A percentile compares a stretch with the other conserved stretches of the same genome.
Conservation (phyloP, 2,888 invertebrate genomes). For the Torymus tubicola region DNA sequence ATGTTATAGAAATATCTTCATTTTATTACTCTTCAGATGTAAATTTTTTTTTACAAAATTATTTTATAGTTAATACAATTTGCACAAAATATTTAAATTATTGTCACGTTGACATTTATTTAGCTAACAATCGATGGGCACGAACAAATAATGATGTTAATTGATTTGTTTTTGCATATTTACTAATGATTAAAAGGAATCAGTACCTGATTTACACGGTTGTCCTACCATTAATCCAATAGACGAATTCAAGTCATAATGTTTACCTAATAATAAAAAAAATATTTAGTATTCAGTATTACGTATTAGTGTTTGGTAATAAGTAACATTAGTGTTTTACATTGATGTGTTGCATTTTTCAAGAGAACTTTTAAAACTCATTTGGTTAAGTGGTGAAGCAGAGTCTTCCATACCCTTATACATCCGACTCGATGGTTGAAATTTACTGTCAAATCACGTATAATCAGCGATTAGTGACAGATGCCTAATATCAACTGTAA, state of each 20-base stretch:
- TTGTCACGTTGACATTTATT: neutral
- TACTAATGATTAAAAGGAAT: conserved; percentile 70
- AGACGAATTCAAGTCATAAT: conserved; percentile 88
- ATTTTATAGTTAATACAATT: neutral
- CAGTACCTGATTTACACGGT: conserved; percentile 90
- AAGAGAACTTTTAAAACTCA: conserved; percentile 98
- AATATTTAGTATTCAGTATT: conserved; percentile 3
- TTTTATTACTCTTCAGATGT: conserved; percentile 24
- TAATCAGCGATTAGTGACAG: conserved; percentile 95
- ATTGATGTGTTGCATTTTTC: conserved; percentile 84
- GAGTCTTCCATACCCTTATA: conserved; percentile 91
- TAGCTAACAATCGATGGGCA: conserved; percentile 29
- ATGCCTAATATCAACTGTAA: conserved; percentile 95
- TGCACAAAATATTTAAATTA: too few species aligned
- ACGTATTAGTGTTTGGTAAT: neutral
- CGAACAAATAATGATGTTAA: conserved; percentile 9
- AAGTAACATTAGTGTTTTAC: conserved; percentile 69
- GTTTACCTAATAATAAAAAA: conserved; percentile 79
- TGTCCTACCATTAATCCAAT: conserved; percentile 92
- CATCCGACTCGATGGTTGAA: conserved; percentile 94
- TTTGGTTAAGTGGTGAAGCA: conserved; percentile 97
- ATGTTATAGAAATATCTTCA: conserved; percentile 21
- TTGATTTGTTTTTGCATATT: conserved; percentile 51
- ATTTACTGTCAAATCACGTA: conserved; percentile 96
- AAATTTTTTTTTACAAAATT: too few species aligned